These are phyloP conservation scores for Psittacus erithacus DNA, from an alignment of 2,113 vertebrate genomes.

Conservation along the genomic window DNA sequence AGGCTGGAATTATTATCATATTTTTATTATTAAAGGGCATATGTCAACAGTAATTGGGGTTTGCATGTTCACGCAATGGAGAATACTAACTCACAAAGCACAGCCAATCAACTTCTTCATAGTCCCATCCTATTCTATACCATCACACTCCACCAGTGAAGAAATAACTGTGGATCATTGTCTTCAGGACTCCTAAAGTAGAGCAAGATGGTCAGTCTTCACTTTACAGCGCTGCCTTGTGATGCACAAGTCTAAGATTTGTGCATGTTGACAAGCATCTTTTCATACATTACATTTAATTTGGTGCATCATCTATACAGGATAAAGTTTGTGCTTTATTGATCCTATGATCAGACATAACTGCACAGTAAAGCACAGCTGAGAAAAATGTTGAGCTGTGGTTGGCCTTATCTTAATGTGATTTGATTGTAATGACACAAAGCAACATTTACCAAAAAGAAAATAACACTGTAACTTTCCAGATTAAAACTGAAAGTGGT, in stretches of 20 bases:
- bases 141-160: not conserved
- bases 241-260: not conserved
- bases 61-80: not conserved
- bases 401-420: not conserved
- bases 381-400: not conserved
- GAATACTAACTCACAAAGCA: not conserved
- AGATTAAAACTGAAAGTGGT: not conserved
- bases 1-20: not conserved
- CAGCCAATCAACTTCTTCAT: not conserved
- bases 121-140: not conserved
- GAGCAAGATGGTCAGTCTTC: not conserved
- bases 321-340: not conserved
- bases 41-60: not conserved
- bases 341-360: not conserved
- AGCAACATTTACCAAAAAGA: not conserved
- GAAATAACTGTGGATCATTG: not conserved
- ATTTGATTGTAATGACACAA: not conserved
- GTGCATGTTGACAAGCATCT: not conserved
- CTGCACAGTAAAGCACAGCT: not conserved
- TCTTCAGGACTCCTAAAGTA: not conserved
- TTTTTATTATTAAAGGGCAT: not conserved
- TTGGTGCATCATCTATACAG: not conserved
- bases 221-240: not conserved
- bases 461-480: not conserved
- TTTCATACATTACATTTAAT: not conserved